Base-by-base conservation (phyloP, 1,140 invertebrate genomes). In the Drosophila nannoptera region DNA sequence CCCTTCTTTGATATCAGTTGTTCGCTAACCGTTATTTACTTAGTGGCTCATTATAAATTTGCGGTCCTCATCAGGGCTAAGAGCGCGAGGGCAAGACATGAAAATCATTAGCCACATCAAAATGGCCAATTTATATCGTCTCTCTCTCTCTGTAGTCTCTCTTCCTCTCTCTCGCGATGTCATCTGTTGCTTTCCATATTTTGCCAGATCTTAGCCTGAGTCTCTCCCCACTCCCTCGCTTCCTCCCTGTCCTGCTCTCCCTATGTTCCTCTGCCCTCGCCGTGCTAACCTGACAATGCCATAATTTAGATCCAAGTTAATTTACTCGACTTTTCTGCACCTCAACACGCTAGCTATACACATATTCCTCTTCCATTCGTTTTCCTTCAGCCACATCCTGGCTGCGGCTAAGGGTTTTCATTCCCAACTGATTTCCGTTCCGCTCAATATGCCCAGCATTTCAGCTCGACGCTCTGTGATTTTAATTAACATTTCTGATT, bases 401-500 rank as follows among this genome's bases (percentile, higher is more conserved):
- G 31, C 8, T 69, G 73, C 52, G 77, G 77, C 78, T 69, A 80
- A 60, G 35, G 77, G 62, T 53, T 80, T 80, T 76, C 59, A 46
- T 22, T 60, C 38, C 70, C 77, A 40, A 42, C 56, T 54, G 69
- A 77, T 40, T 77, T 77, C 11, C 29, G 54, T 68, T 2, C 75
- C 73, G 74, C 55, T 73, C 73, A 60, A 55, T 62, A 77, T 77
- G 74, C 73, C 55, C 59, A 43, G 69, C 68, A 61, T 48, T 66
- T 68, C 42, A 60, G 67, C 77, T 76, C 73, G 70, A 49, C 70
- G 67, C 73, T 77, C 74, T 65, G 76, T 84, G 80, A 84, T 84
- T 84, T 84, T 84, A 84, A 84, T 84, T 84, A 84, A 84, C 80
- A 84, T 84, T 84, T 84, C 80, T 84, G 80, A 84, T 84, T 84